Base-by-base conservation (phyloP, 2,888 invertebrate species). In the Galerucella nymphaeae region DNA sequence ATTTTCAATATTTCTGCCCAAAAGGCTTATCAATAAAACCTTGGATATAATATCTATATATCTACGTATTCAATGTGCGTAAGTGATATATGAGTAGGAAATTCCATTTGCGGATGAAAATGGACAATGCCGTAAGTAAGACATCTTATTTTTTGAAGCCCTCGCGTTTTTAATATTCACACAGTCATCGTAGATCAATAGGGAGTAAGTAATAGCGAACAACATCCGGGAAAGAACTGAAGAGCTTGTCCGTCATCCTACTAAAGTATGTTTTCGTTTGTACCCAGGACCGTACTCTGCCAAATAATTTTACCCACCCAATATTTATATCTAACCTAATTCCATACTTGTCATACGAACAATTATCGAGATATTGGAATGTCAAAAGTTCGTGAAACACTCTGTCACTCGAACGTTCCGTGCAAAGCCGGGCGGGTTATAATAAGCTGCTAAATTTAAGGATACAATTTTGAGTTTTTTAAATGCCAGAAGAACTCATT, bases 211-310 rank as follows among this genome's bases (percentile, higher is more conserved):
- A 78, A 77, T 79, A 70, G 79, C 82, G 80, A 81, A 83, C 80
- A 83, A 83, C 80, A 81, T 81, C 80, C 81, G 79, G 82, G 81
- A 83, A 82, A 80, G 80, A 80, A 78, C 80, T 81, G 80, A 81
- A 80, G 80, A 82, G 72, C 78, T 71, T 74, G 73, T 76, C 82
- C 82, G 83, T 84, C 84, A 81, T 84, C 83, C 80, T 42, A 42
- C 61, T 62, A 82, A 80, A 81, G 82, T 82, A 83, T 83, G 83
- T 82, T 83, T 84, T 81, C 77, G 80, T 20, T 42, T 81, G 80
- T 8, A 9, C 16, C 50, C 71, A 73, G 73, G 64, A 30, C 13
- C 50, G 66, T 66, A 61, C n/a, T 48, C 5, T 48, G 6, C 48
- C n/a, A 48, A n/a, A 48, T 48, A 48, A 9, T 38, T 38, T 38